Evolutionary conservation across 2,797 vertebrate genomes (phyloP), one percentile per base, ranked within the genome.

Genomic region (Ptychadena robeensis): DNA sequence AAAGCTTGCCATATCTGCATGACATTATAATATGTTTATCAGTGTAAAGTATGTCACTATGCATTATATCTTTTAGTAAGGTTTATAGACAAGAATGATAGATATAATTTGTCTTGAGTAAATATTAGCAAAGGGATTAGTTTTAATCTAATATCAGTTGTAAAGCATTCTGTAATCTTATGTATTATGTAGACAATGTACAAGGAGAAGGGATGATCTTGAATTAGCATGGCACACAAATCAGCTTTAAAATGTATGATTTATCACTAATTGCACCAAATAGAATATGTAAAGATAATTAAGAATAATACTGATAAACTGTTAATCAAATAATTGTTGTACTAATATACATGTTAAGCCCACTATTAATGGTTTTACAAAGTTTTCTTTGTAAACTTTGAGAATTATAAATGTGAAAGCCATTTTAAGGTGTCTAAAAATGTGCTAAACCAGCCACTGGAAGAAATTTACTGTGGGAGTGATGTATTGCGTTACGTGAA

Each of bases 61-160:
- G 89, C 87, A 88, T 86, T 88, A 92, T 92, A 91, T 87, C 85
- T 83, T 87, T 88, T 93, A 95, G 91, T 89, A 91, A 87, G 93
- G 90, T 90, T 96, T 94, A 95, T 86, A 79, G 85, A 86, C 71
- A 90, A 88, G 92, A 95, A 94, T 88, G 90, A 94, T 88, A 90
- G 88, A 94, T 94, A 90, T 93, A 96, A 97, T 95, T 97, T 95
- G 93, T 92, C 88, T 88, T 83, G 85, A 72, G 59, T 86, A 90
- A 90, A 88, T 89, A 96, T 95, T 96, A 96, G 93, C 88, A 80
- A 91, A 87, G 90, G 94, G 95, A 96, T 94, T 95, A 93, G 88
- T 94, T 94, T 94, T 94, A 95, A 96, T 96, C 93, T 96, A 95
- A 96, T 96, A 95, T 97, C 93, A 91, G 92, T 88, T 88, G 92